Evolutionary conservation across 2,888 invertebrate genomes (phyloP).

Genomic region (Drosophila infuscata): DNA sequence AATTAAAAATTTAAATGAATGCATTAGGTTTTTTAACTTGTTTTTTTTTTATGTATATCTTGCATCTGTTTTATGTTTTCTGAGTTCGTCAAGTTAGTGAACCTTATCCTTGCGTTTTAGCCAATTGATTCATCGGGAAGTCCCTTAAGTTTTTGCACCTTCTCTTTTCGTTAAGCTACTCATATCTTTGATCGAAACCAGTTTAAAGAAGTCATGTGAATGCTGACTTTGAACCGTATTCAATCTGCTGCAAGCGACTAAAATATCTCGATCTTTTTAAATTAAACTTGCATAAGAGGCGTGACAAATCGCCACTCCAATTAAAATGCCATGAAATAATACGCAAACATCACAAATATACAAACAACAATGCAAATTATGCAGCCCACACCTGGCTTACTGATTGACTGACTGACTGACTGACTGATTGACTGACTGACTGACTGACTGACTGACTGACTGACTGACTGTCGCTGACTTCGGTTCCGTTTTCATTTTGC

Average conservation of each 20-base stretch:
- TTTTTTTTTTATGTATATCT: constrained; percentile 1
- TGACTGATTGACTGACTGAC: neutral
- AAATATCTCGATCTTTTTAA: neutral
- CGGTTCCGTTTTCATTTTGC: constrained; percentile 42
- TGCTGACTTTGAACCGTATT: constrained; percentile 17
- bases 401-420: neutral
- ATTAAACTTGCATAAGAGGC: constrained; percentile 3
- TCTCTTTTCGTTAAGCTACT: neutral
- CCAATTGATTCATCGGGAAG: constrained; percentile 39
- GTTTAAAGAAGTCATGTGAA: constrained; percentile 20
- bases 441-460: neutral
- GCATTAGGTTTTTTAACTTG: neutral
- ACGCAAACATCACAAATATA: neutral
- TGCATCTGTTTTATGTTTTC: constrained; percentile 4
- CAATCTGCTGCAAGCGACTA: constrained; percentile 5
- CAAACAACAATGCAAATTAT: constrained; percentile 29
- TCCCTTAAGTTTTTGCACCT: constrained; percentile 7
- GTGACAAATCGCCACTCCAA: constrained; percentile 31
- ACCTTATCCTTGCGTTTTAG: constrained; percentile 36
- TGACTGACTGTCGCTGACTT: constrained; percentile 12
- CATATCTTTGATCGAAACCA: constrained; percentile 16
- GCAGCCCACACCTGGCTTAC: constrained; percentile 11
- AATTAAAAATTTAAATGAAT: constrained; percentile 19
- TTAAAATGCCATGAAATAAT: constrained; percentile 9
- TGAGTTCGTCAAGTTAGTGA: constrained; percentile 9